Base-by-base conservation (phyloP, 2,888 invertebrate species). In the Orchestes rusci region DNA sequence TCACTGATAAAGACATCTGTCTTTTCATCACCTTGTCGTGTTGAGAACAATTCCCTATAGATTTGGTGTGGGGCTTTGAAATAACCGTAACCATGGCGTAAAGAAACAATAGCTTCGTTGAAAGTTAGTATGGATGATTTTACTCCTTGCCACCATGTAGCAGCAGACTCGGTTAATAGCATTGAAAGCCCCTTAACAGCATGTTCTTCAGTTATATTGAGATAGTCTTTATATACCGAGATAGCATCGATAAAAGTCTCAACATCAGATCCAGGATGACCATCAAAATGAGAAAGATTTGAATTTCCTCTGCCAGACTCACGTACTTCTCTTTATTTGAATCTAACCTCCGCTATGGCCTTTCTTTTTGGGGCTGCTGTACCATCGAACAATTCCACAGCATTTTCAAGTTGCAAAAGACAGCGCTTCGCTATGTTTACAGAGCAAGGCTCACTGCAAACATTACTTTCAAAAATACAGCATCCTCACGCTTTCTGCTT, bases 241-340 rank as follows among this genome's bases (percentile, higher is more conserved):
- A 31, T 31, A 8, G 31, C 8, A 12, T 31, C 31, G 12, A 31
- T 13, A 31, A 31, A 31, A 31, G 31, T 13, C 12, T 31, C 31
- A 7, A n/a, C n/a, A n/a, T n/a, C n/a, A n/a, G n/a, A n/a, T 34
- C 13, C 34, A 16, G 34, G 34, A 12, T 17, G 15, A 34, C 34
- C 34, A 34, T 34, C 34, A 34, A 34, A 34, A 17, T 13, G 34
- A 17, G 34, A 34, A n/a, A n/a, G n/a, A n/a, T n/a, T n/a, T n/a
- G n/a, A n/a, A n/a, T n/a, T 23, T 23, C 23, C 5, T 23, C 23
- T 7, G 5, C 23, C 5, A 23, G 23, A 23, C 5, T 10, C 5
- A 10, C 7, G 23, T 23, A 23, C 10, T 23, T 7, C 10, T 5
- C 23, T 10, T 10, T 23, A 7, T 23, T 23, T 23, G 23, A 23